Percentiles rank a stretch among this genome's conserved stretches.
Conservation (phyloP, 2,113 vertebrate genomes). For the Corvus moneduloides region DNA sequence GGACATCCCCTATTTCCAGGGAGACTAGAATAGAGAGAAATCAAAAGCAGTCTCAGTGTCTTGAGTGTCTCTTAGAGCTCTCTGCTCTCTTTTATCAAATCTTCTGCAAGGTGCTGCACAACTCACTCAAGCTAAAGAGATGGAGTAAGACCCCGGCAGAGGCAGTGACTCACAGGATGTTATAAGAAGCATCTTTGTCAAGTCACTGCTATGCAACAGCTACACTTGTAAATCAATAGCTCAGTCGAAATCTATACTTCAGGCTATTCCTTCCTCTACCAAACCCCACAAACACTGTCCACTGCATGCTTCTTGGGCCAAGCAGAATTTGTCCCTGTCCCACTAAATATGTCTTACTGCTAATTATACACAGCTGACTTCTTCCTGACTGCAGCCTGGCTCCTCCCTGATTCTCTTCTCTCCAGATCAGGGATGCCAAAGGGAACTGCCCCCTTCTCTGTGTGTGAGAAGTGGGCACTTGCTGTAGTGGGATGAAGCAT, state of each 20-base stretch:
- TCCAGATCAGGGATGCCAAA: background rate
- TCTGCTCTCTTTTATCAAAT: background rate
- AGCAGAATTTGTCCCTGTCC: background rate
- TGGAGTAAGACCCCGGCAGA: background rate
- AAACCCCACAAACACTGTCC: background rate
- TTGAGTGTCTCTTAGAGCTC: background rate
- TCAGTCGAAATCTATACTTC: background rate
- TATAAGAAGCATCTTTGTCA: background rate
- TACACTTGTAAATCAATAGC: background rate
- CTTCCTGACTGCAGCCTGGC: background rate
- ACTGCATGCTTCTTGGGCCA: background rate
- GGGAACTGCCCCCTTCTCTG: background rate
- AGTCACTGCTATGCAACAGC: background rate
- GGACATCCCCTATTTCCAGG: conserved; percentile 78
- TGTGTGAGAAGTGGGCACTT: background rate
- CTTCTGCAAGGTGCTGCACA: background rate
- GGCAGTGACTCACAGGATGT: background rate
- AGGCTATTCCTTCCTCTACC: background rate
- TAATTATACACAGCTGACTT: background rate
- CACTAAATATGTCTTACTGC: background rate
- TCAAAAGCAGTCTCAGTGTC: background rate
- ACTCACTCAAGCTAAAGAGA: background rate
- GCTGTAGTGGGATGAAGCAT: background rate
- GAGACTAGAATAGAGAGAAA: conserved; percentile 59
- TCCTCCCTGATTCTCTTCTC: background rate